A percentile compares a stretch with the other conserved stretches of the same genome.
Conservation (phyloP, 2,113 vertebrate species). For the Mormyrus iriodes region DNA sequence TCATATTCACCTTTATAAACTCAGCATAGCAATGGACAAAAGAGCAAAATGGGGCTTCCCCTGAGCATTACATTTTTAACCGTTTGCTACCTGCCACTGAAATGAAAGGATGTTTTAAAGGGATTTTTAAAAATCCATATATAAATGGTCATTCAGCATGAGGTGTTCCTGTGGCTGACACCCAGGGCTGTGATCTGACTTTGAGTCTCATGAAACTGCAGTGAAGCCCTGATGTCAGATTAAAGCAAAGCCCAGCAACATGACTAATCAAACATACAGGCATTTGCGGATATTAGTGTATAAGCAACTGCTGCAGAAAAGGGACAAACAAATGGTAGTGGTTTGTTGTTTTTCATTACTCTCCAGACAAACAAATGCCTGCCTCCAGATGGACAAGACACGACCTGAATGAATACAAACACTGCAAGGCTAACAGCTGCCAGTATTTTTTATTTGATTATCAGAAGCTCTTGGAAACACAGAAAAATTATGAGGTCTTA, state of each 20-base stretch:
- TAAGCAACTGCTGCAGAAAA: not conserved
- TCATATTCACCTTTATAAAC: not conserved
- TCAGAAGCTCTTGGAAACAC: conserved; percentile 17
- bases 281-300: not conserved
- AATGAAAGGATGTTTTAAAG: not conserved
- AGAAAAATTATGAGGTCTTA: not conserved
- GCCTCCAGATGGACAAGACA: not conserved
- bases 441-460: conserved; percentile 18
- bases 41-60: not conserved
- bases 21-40: not conserved
- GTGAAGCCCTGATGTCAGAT: not conserved
- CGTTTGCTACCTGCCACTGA: not conserved
- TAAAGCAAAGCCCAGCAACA: not conserved
- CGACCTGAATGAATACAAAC: not conserved
- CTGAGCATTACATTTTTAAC: not conserved
- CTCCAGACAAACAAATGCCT: no score
- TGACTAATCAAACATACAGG: not conserved
- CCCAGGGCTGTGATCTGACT: not conserved
- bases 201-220: not conserved
- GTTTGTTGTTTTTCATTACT: no score
- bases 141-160: not conserved
- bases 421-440: not conserved
- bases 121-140: not conserved
- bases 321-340: not conserved
- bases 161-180: not conserved